Percentiles rank a stretch among this genome's conserved stretches.
Evolutionary conservation across 2,113 vertebrate genomes (phyloP).

Genomic region (Platycercus adscitus): DNA sequence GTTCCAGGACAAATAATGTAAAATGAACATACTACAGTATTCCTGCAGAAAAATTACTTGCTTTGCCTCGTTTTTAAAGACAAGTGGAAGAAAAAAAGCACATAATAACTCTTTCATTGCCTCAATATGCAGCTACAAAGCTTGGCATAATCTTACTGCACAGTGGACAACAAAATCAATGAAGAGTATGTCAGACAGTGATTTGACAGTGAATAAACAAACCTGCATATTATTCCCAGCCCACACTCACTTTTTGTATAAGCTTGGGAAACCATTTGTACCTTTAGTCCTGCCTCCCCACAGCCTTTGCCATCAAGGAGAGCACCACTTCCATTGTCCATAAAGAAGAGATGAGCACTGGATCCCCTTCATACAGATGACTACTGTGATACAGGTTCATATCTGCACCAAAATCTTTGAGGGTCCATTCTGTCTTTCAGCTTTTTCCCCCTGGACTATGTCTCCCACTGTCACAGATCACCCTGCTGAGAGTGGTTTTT

Average conservation of each 20-base stretch:
- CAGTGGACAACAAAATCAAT: conserved; percentile 1
- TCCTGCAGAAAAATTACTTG: conserved; percentile 14
- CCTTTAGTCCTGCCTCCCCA: not conserved
- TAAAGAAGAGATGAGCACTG: not conserved
- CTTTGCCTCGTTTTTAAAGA: not conserved
- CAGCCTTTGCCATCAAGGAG: not conserved
- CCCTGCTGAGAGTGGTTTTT: not conserved
- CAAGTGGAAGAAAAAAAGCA: not conserved
- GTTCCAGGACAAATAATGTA: conserved; percentile 33
- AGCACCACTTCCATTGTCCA: not conserved
- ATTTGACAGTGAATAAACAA: not conserved
- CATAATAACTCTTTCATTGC: not conserved
- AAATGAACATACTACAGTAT: not conserved
- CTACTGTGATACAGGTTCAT: not conserved
- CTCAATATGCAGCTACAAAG: not conserved
- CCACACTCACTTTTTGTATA: not conserved
- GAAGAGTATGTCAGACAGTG: not conserved
- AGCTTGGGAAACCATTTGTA: not conserved
- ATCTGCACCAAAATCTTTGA: not conserved
- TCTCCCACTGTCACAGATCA: not conserved
- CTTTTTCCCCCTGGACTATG: not conserved
- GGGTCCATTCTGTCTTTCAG: not conserved
- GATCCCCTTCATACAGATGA: not conserved
- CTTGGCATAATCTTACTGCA: not conserved
- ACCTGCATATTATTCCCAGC: not conserved